phyloP scores from a whole-genome alignment of 2,113 vertebrate genomes.

The Jacana jacana region DNA sequence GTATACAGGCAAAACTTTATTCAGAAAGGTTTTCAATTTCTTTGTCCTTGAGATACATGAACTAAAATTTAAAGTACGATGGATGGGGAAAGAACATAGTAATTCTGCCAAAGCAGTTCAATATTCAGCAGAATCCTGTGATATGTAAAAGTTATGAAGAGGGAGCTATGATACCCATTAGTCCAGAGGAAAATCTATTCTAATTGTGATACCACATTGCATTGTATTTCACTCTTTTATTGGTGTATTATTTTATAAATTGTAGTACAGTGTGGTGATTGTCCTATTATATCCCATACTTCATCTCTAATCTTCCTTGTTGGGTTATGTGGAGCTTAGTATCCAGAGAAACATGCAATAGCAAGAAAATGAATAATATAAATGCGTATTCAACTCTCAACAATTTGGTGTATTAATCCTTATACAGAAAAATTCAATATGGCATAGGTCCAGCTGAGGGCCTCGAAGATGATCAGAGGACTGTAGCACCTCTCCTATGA shows the following conservation, averaged over 20 bases:
- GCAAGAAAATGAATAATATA: not conserved
- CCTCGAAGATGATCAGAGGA: no score
- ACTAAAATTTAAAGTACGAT: slow-evolving; percentile 60
- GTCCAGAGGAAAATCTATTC: slow-evolving; percentile 55
- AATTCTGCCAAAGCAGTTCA: slow-evolving; percentile 69
- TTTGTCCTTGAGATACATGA: slow-evolving; percentile 55
- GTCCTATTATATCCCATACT: not conserved
- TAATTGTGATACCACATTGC: slow-evolving; percentile 45
- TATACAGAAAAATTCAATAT: not conserved
- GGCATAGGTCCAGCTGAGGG: no score
- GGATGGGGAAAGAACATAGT: slow-evolving; percentile 48
- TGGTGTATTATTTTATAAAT: slow-evolving; percentile 39
- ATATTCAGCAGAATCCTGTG: slow-evolving; percentile 57
- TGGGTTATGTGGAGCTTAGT: not conserved
- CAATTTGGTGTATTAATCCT: not conserved
- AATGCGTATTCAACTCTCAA: not conserved
- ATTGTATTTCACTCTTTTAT: slow-evolving; percentile 58
- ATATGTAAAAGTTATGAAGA: slow-evolving; percentile 62
- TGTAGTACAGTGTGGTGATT: not conserved
- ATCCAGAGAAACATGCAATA: not conserved
- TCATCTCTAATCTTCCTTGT: not conserved
- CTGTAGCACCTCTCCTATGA: no score
- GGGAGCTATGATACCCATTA: slow-evolving; percentile 47
- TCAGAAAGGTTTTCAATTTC: slow-evolving; percentile 42
- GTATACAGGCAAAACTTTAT: slow-evolving; percentile 32